Base-by-base conservation (phyloP, 2,113 vertebrate genomes). In the Gobio gobio region DNA sequence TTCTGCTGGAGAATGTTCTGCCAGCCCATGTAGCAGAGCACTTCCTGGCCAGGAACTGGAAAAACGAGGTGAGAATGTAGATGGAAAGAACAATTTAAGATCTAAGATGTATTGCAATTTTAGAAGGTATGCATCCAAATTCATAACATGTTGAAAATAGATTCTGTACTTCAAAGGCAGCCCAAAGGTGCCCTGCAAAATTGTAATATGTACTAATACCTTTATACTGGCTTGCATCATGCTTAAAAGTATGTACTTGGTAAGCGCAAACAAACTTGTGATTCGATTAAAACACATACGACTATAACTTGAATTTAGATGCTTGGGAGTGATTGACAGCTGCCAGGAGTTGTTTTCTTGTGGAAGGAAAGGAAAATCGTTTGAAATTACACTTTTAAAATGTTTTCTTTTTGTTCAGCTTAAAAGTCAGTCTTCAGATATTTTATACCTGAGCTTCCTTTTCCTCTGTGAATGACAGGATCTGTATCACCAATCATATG, bases 21-120 rank as follows among this genome's bases (percentile, higher is more conserved):
- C 98, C 98, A 0, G 98, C 97, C 1, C 98, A 99, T 0, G 98
- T 99, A 33, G 98, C 98, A 0, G 98, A 99, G 92, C 98, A 99
- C 94, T 99, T 99, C 94, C 91, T 99, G 94, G 98, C 96, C 75
- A 94, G 97, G 72, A 99, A 98, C 93, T 95, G 98, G 94, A 99
- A 99, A 89, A 99, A 99, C 10, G 98, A 99, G 96, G 98, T 99
- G 73, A 14, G 43, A 76, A 75, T 16, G n/a, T 4, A 75, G 22
- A 74, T 47, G n/a, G 72, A 75, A 51, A 43, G 68, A 43, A 13
- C 36, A 45, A 45, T 3, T 18, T 18, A 51, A 68, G 26, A 26
- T 49, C 12, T 78, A 9, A 4, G 16, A 4, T 78, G 4, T 26
- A 56, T 18, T 77, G 16, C 10, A 43, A n/a, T 78, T 40, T 59